Evolutionary conservation across 2,888 invertebrate genomes (phyloP), one percentile per base, ranked within the genome.

Genomic region (Stenodera caucasica): DNA sequence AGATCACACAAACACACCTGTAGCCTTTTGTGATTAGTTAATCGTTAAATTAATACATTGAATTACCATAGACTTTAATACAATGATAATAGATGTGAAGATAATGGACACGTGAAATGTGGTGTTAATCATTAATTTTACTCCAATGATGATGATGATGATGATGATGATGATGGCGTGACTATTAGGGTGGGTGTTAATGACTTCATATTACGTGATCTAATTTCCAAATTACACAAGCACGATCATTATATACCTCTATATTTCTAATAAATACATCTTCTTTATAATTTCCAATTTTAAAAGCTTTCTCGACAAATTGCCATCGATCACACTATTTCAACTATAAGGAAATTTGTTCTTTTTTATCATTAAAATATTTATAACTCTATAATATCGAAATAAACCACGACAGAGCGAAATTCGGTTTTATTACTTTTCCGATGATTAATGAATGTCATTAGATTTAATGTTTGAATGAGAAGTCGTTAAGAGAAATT

Each of bases 201-300:
- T 72, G 70, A 65, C 69, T 65, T 64, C 64, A 66, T 69, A 68
- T 71, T 70, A 72, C 72, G 72, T 72, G 72, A 72, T 72, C 72
- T 67, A 72, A 72, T 72, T 72, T 67, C 59, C 65, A 67, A 70
- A 72, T 70, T 69, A 67, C 58, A 49, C 33, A 70, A 67, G 70
- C 67, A 69, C 60, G 70, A 37, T 15, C 37, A 37, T 37, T 37
- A 14, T n/a, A 14, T 35, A 32, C 7, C 3, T 37, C 37, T 37
- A 37, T 15, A 37, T 37, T 15, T 37, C 37, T 7, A 21, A 18
- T 11, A 11, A 21, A 11, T 3, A 18, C 11, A 18, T 45, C 11
- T 18, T 11, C 18, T 11, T 21, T 21, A 45, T 45, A 45, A 45
- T 45, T 45, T 45, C 21, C 45, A 45, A 45, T 45, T 45, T 21